Evolutionary conservation across 2,888 invertebrate genomes (phyloP).

Genomic region (Nowickia ferox): DNA sequence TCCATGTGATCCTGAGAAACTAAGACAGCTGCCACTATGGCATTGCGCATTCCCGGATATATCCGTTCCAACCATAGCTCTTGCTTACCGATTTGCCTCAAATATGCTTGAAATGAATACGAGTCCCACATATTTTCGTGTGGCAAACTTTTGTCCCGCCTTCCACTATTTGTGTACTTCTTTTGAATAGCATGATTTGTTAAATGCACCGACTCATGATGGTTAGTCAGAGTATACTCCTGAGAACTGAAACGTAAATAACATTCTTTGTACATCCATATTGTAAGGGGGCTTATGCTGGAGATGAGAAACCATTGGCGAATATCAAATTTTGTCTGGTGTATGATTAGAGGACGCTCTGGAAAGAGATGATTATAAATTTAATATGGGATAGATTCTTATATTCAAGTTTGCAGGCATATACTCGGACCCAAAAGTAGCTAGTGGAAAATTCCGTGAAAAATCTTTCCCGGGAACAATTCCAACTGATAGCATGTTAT

Average conservation of each 20-base stretch:
- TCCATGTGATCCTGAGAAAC: conserved; percentile 95
- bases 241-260: conserved; percentile 96
- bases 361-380: conserved; percentile 72
- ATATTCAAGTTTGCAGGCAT: too few species aligned
- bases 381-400: too few species aligned
- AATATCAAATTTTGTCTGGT: conserved; percentile 97
- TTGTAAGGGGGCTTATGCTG: conserved; percentile 93
- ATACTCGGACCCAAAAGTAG: too few species aligned
- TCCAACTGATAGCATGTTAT: too few species aligned
- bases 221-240: conserved; percentile 92
- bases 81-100: conserved; percentile 87
- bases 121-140: conserved; percentile 98
- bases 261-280: conserved; percentile 97
- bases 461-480: too few species aligned
- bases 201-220: conserved; percentile 95
- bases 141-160: conserved; percentile 90
- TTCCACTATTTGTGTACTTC: conserved; percentile 88
- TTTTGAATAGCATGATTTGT: conserved; percentile 97
- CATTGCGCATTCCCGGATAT: conserved; percentile 93
- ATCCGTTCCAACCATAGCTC: conserved; percentile 93
- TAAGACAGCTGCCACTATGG: conserved; percentile 90
- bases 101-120: conserved; percentile 87
- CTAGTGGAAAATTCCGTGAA: too few species aligned
- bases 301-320: conserved; percentile 97
- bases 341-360: conserved; percentile 94